These are phyloP conservation scores for Tragelaphus buxtoni DNA, from an alignment of 2,113 vertebrate genomes.

Conservation along the genomic window DNA sequence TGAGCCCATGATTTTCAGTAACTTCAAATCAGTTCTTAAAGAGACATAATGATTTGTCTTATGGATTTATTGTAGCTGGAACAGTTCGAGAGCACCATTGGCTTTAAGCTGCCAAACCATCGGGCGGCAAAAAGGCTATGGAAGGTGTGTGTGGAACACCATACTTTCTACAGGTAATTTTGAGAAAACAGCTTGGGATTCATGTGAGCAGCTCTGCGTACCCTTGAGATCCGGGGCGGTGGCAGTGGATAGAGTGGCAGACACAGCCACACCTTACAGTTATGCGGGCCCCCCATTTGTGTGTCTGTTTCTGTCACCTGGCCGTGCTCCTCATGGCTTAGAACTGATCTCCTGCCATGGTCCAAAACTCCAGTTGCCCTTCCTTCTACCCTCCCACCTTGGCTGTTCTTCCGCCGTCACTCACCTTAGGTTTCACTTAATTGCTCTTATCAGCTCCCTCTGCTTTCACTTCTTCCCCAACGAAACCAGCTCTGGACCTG, in stretches of 20 bases:
- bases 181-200: neutral
- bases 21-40: neutral
- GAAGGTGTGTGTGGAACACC: constrained; percentile 99
- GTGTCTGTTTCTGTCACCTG: neutral
- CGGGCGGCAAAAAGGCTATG: constrained; percentile 95
- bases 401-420: neutral
- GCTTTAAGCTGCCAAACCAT: constrained; percentile 97
- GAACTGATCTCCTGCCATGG: neutral
- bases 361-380: neutral
- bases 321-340: neutral
- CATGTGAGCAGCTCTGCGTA: neutral
- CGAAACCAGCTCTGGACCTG: neutral
- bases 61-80: constrained; percentile 85
- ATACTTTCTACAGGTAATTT: constrained; percentile 97
- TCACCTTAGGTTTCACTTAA: neutral
- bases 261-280: fast-evolving
- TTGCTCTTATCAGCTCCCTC: neutral
- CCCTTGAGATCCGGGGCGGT: neutral
- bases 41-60: constrained; percentile 55
- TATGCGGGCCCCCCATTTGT: neutral
- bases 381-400: neutral
- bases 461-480: neutral
- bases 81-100: constrained; percentile 98
- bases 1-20: constrained; percentile 16
- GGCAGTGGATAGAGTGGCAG: neutral